A percentile compares a stretch with the other conserved stretches of the same genome.
These are phyloP conservation scores for Paelopatides confundens DNA, from an alignment of 53 echinoderm and acorn worm species.

Conservation along the genomic window DNA sequence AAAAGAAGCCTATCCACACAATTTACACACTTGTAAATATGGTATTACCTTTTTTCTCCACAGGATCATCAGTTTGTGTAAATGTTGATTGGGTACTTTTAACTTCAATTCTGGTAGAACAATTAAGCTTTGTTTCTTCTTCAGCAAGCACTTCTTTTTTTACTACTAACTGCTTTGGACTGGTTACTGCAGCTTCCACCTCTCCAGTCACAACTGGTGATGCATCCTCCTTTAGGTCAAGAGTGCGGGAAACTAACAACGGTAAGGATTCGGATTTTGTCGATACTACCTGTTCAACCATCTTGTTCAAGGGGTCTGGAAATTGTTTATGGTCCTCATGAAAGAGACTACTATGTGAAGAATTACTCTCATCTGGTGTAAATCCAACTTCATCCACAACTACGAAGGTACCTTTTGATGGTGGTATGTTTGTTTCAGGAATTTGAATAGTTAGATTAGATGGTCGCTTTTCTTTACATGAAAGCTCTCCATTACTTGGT, in stretches of 20 bases:
- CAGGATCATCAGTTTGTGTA: constrained; percentile 9
- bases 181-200: not conserved
- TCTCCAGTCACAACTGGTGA: not conserved
- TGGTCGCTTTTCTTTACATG: not conserved
- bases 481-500: not conserved
- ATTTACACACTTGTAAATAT: not conserved
- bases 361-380: not conserved
- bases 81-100: not conserved
- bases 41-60: not conserved
- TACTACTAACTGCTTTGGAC: not conserved
- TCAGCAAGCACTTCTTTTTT: not conserved
- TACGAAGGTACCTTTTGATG: not conserved
- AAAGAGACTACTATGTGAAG: not conserved
- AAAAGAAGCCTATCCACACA: not conserved
- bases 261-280: not conserved
- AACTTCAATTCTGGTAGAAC: no score
- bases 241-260: not conserved
- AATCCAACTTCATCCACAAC: constrained; percentile 25
- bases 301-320: not conserved
- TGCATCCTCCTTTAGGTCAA: not conserved
- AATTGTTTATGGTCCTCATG: not conserved
- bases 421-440: not conserved
- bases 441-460: not conserved
- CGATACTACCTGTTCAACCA: not conserved
- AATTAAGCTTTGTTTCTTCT: not conserved